Evolutionary conservation across 30 jellyfish, hydroid and myxozoan species (phyloP).

Genomic region (Nemopilema nomurai): DNA sequence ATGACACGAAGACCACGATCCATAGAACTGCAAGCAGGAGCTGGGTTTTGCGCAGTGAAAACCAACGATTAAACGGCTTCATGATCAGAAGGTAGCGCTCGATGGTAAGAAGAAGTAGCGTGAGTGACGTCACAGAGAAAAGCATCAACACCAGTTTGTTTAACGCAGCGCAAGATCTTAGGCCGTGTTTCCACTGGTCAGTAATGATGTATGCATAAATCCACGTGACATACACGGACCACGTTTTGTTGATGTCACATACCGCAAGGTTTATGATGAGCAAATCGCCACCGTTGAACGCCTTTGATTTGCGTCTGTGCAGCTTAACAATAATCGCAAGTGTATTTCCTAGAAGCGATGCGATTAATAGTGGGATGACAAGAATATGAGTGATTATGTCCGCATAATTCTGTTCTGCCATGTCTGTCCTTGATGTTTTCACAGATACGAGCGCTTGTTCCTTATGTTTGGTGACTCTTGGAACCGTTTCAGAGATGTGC

Average conservation of each 20-base stretch:
- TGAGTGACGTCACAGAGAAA: constrained; percentile 58
- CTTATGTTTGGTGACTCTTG: too few species aligned
- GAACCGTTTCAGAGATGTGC: too few species aligned
- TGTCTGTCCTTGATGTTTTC: too few species aligned
- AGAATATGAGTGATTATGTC: constrained; percentile 33
- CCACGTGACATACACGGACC: constrained; percentile 46
- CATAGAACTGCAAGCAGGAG: constrained; percentile 20
- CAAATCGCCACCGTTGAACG: constrained; percentile 62
- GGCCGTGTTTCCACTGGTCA: constrained; percentile 22
- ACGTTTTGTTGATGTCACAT: constrained; percentile 55
- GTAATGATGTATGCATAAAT: constrained; percentile 1
- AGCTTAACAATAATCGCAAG: constrained; percentile 34
- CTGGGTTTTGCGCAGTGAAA: constrained; percentile 10
- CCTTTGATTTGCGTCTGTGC: constrained; percentile 24
- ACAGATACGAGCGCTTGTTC: not conserved
- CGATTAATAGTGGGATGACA: constrained; percentile 21
- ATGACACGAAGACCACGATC: not conserved
- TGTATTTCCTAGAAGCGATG: constrained; percentile 42
- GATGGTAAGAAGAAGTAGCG: constrained; percentile 36
- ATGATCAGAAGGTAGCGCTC: constrained; percentile 54
- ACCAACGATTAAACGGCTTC: constrained; percentile 52
- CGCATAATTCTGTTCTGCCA: constrained; percentile 19
- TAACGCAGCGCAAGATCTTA: constrained; percentile 7
- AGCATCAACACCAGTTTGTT: constrained; percentile 23
- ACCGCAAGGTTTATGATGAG: constrained; percentile 52